Evolutionary conservation across 2,797 vertebrate genomes (phyloP), one percentile per base, ranked within the genome.

Genomic region (Peromyscus melanophrys): DNA sequence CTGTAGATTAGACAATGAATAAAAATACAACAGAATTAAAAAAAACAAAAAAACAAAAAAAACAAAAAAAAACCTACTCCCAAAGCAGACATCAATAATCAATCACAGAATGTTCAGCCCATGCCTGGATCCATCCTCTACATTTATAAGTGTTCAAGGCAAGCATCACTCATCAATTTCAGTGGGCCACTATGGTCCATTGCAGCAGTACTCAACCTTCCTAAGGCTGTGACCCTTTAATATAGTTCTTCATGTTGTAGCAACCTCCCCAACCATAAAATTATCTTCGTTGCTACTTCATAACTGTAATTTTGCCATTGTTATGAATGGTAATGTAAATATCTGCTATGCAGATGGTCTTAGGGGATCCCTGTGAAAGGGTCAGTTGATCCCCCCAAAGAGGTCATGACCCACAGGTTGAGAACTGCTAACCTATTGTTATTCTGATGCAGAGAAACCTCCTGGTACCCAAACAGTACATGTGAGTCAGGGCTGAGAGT

Each of bases 41-140:
- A 46, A 46, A 46, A 46, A 46, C 43, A 46, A 46, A 46, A 46
- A 52, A 12, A 46, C 1, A 12, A 52, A 52, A 1, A 52, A 52
- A 13, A 52, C 43, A 37, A n/a, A 13, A 14, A 31, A 7, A n/a
- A 25, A 21, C 16, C 13, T 29, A 1, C 77, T 75, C 34, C 69
- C 86, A 1, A 43, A 89, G 52, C 89, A 97, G 89, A 87, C 86
- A 97, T 96, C 82, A 97, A 95, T 77, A 97, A 95, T 96, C 89
- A 83, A 96, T 90, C 92, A 94, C 37, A 86, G 67, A 93, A 57
- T 21, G 55, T 65, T 49, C 37, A 34, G 69, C 40, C 37, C 0
- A 1, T 55, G 3, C 40, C 67, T 91, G n/a, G 17, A 86, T 86
- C 49, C 73, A 89, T 61, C 75, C 27, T 96, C 57, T n/a, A 37